Evolutionary conservation across 2,888 invertebrate genomes (phyloP), one percentile per base, ranked within the genome.

Genomic region (Eretmocerus hayati): DNA sequence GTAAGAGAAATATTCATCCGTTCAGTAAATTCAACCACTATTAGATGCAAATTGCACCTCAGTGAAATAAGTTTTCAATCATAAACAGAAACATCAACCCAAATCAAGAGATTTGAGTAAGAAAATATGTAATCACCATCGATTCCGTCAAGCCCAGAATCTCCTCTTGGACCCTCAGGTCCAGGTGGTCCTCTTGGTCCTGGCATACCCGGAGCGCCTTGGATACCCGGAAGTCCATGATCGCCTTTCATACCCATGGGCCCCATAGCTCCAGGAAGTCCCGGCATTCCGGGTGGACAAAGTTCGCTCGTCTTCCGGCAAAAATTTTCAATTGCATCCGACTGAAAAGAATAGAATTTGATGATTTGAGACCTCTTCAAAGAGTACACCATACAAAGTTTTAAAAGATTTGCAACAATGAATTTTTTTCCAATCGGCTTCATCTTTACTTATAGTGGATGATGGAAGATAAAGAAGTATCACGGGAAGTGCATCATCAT

Each of bases 241-340:
- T 54, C 54, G 4, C 54, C 54, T 19, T 50, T 52, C 1, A 21
- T 77, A 1, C 85, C 85, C 5, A 66, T 67, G 2, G 56, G 45
- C 37, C 90, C 76, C 0, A 88, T 89, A 60, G 89, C 88, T 4
- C 88, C 87, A 1, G 82, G 57, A 15, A 50, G 45, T 0, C 87
- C 86, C 36, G 78, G 77, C 0, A 77, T 76, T 1, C 83, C 83
- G 26, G 79, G 79, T 0, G 87, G 85, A 59, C 90, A 91, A 64
- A 87, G 87, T 48, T 87, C 86, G 62, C 85, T 84, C 0, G 89
- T 85, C 8, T 87, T 85, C 60, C 84, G 84, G 66, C 91, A 91
- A 64, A 89, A 88, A 1, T 85, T 87, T 65, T 89, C 86, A 43
- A 91, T 84, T 2, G 87, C 86, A 63, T 85, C 84, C 62, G 87